phyloP scores from a whole-genome alignment of 2,797 vertebrate genomes.

The Emys orbicularis region DNA sequence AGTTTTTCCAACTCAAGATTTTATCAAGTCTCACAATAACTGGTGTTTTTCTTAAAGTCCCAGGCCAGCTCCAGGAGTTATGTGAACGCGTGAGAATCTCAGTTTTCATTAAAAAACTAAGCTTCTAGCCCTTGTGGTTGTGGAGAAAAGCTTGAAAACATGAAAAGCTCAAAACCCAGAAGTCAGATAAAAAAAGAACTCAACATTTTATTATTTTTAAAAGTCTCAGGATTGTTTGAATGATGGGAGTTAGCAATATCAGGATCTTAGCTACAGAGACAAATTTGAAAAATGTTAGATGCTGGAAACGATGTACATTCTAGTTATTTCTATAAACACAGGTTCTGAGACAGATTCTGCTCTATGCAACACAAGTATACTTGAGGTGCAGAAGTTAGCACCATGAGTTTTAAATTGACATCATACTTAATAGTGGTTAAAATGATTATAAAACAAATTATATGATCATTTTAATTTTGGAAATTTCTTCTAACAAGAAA shows the following conservation, averaged over 20 bases:
- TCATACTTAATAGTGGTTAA: neutral
- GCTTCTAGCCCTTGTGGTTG: neutral
- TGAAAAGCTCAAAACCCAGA: neutral
- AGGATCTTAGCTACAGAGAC: neutral
- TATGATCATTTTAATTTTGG: neutral
- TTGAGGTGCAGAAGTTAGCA: neutral
- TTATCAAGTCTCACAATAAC: neutral
- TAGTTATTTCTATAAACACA: neutral
- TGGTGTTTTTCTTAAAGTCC: neutral
- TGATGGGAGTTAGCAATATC: neutral
- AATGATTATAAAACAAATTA: neutral
- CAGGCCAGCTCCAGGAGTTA: neutral
- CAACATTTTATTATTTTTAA: neutral
- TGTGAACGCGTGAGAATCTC: neutral
- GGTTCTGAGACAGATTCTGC: neutral
- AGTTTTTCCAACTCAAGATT: neutral
- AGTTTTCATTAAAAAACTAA: neutral
- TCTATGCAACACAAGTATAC: neutral
- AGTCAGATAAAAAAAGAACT: constrained; percentile 3
- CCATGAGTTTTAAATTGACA: neutral
- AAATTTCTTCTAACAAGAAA: neutral
- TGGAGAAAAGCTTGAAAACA: neutral
- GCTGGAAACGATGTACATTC: neutral
- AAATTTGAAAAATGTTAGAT: neutral
- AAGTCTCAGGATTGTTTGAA: neutral